Evolutionary conservation across 1,140 invertebrate species (phyloP).

Genomic region (Notospermus geniculatus): DNA sequence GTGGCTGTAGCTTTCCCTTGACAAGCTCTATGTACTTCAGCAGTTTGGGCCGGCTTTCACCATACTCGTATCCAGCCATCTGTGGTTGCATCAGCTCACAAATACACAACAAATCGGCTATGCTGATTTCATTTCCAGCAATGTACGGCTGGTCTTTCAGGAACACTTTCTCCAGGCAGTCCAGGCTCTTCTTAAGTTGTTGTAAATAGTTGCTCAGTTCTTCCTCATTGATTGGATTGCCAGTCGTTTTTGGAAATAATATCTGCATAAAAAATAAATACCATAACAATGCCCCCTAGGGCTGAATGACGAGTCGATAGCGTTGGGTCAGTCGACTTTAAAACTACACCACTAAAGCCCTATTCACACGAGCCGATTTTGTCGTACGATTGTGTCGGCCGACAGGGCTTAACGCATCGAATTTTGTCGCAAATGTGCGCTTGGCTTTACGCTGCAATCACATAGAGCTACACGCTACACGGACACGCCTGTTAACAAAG

Average conservation of each 20-base stretch:
- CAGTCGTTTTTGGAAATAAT: conserved; percentile 31
- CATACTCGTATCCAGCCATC: conserved; percentile 66
- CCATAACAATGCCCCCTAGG: too few relatives aligned
- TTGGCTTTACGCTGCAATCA: too few relatives aligned
- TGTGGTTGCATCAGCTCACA: conserved; percentile 85
- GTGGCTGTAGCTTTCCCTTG: conserved; percentile 60
- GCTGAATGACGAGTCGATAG: too few relatives aligned
- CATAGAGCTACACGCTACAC: too few relatives aligned
- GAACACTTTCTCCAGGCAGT: conserved; percentile 56
- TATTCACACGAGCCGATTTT: too few relatives aligned
- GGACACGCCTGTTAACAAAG: too few relatives aligned
- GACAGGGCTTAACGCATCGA: too few relatives aligned
- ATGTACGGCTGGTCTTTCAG: conserved; percentile 64
- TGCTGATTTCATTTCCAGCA: conserved; percentile 64
- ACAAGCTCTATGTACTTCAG: conserved; percentile 67
- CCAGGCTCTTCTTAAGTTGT: conserved; percentile 38
- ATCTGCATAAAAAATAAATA: conserved; percentile 31
- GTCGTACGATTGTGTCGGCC: too few relatives aligned
- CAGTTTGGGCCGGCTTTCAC: conserved; percentile 61
- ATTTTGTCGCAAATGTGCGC: too few relatives aligned
- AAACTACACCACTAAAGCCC: too few relatives aligned
- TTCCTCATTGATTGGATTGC: conserved; percentile 31
- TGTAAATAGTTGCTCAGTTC: conserved; percentile 34
- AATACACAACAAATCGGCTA: conserved; percentile 78
- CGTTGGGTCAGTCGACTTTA: too few relatives aligned